Evolutionary conservation across 1,140 invertebrate genomes (phyloP).

Genomic region (Physella acuta): DNA sequence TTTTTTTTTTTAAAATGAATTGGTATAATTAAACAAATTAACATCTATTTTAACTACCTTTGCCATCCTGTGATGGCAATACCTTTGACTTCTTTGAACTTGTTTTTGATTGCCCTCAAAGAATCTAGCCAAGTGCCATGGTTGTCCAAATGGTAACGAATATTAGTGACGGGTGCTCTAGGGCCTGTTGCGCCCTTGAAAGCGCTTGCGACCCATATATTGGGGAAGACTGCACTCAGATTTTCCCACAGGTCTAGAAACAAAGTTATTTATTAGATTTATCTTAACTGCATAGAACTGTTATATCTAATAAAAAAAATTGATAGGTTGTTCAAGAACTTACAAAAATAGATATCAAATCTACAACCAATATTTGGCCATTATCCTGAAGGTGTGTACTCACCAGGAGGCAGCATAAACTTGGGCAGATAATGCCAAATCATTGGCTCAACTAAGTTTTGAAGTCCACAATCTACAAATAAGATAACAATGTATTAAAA

Average conservation of each 20-base stretch:
- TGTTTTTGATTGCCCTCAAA: slow-evolving; percentile 40
- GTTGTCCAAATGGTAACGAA: slow-evolving; percentile 71
- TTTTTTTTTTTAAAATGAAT: too few relatives aligned
- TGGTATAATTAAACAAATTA: background rate
- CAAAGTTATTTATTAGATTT: too few relatives aligned
- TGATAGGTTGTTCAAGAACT: too few relatives aligned
- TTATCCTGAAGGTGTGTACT: too few relatives aligned
- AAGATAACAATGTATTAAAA: slow-evolving; percentile 1
- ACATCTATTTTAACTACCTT: slow-evolving; percentile 54
- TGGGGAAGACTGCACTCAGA: slow-evolving; percentile 78
- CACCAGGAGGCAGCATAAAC: slow-evolving; percentile 42
- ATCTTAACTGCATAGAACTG: too few relatives aligned
- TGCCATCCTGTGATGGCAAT: slow-evolving; percentile 74
- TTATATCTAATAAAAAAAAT: too few relatives aligned
- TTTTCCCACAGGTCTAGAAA: slow-evolving; percentile 67
- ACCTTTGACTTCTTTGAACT: slow-evolving; percentile 63
- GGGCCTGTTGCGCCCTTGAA: slow-evolving; percentile 76
- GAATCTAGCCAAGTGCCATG: slow-evolving; percentile 74
- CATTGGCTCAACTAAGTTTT: slow-evolving; percentile 61
- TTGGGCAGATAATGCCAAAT: slow-evolving; percentile 62
- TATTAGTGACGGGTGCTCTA: slow-evolving; percentile 69
- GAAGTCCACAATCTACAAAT: slow-evolving; percentile 45
- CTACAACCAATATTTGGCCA: too few relatives aligned
- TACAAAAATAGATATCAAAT: too few relatives aligned
- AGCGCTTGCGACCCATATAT: slow-evolving; percentile 89